phyloP scores from a whole-genome alignment of 2,797 vertebrate species.

The Coccyzus lansbergi region DNA sequence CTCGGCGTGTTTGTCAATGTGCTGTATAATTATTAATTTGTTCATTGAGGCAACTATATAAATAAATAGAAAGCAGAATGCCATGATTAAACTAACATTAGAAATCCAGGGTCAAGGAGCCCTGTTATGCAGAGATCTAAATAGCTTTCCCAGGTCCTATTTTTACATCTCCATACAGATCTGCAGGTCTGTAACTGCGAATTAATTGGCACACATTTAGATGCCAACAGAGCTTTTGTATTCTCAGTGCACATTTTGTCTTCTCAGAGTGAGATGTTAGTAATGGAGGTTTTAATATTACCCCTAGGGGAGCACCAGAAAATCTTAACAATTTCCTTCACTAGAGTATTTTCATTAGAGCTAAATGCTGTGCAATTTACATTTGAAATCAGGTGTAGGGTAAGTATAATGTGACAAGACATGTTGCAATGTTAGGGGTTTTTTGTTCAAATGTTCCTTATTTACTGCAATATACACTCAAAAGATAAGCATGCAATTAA shows the following conservation, averaged over 20 bases:
- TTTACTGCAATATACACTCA: constrained; percentile 69
- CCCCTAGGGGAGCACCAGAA: constrained; percentile 84
- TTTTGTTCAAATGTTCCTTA: constrained; percentile 75
- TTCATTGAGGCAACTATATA: constrained; percentile 84
- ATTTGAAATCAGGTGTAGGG: constrained; percentile 84
- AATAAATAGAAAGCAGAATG: constrained; percentile 85
- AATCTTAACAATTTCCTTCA: constrained; percentile 87
- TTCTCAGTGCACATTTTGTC: constrained; percentile 83
- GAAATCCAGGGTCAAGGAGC: constrained; percentile 83
- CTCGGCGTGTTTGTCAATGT: constrained; percentile 84
- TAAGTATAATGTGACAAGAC: constrained; percentile 83
- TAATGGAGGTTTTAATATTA: constrained; percentile 84
- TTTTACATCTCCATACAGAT: constrained; percentile 79
- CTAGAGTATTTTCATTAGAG: constrained; percentile 86
- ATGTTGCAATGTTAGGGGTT: constrained; percentile 66
- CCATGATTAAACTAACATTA: constrained; percentile 82
- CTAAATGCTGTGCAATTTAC: constrained; percentile 86
- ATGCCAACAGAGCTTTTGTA: constrained; percentile 83
- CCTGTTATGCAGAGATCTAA: constrained; percentile 74
- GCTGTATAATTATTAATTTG: constrained; percentile 88
- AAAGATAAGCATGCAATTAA: constrained; percentile 71
- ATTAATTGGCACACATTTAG: constrained; percentile 84
- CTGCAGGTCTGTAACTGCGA: constrained; percentile 76
- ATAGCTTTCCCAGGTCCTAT: constrained; percentile 81
- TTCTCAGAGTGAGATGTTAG: constrained; percentile 81